Percentiles rank a stretch among this genome's conserved stretches.
Conservation (phyloP, 1,140 invertebrate species). For the Cydia amplana region DNA sequence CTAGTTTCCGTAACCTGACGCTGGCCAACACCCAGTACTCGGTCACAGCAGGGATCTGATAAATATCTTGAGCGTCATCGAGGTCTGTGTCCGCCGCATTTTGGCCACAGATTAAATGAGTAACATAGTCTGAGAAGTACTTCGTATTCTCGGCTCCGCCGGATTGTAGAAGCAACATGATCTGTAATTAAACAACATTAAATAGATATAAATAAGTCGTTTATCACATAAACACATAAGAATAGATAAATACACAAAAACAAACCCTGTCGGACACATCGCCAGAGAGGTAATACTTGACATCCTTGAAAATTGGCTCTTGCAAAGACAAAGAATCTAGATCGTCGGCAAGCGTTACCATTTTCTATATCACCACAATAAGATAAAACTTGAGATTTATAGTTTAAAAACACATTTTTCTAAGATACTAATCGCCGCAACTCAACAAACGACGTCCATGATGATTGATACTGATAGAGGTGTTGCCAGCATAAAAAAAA, state of each 20-base stretch:
- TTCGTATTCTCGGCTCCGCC: constrained; percentile 91
- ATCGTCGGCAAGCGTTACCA: constrained; percentile 79
- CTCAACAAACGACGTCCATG: constrained; percentile 67
- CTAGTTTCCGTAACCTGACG: constrained; percentile 72
- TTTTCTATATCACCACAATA: constrained; percentile 71
- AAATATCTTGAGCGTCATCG: constrained; percentile 92
- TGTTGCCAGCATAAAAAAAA: constrained; percentile 44
- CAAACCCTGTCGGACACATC: constrained; percentile 84
- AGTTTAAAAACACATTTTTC: constrained; percentile 51
- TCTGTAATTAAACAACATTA: constrained; percentile 80
- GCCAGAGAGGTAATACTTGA: constrained; percentile 87
- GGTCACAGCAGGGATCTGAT: constrained; percentile 93
- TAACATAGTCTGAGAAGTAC: constrained; percentile 93
- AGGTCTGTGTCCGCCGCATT: constrained; percentile 89
- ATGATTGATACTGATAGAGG: constrained; percentile 37
- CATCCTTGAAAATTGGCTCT: constrained; percentile 81
- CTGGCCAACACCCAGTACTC: constrained; percentile 91
- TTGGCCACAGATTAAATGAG: constrained; percentile 91
- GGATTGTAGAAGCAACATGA: constrained; percentile 86
- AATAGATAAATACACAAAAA: constrained; percentile 58
- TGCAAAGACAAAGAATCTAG: constrained; percentile 76
- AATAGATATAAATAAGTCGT: constrained; percentile 52
- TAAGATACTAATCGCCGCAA: constrained; percentile 60
- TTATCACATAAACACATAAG: constrained; percentile 39
- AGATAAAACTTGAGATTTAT: constrained; percentile 52